Conservation (phyloP, 2,888 invertebrate genomes). For the Campoletis raptor region DNA sequence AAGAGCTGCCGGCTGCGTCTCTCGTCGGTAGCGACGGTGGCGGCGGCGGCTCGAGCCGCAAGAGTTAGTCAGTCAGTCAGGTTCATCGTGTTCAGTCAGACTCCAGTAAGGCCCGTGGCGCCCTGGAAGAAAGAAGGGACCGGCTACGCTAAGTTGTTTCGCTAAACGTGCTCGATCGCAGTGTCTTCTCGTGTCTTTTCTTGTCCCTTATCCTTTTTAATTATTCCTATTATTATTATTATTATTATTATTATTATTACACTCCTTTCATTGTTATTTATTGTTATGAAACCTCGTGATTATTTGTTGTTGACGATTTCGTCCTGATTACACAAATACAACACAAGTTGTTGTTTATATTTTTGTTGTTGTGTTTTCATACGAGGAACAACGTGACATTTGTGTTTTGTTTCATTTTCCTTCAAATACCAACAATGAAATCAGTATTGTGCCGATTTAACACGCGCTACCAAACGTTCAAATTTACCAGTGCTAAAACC, state of each 20-base stretch:
- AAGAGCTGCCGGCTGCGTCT: slow-evolving; percentile 47
- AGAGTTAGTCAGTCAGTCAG: slow-evolving; percentile 80
- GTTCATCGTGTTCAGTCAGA: slow-evolving; percentile 73
- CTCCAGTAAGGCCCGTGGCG: slow-evolving; percentile 83
- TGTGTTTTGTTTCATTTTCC: neutral
- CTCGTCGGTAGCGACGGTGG: slow-evolving; percentile 56
- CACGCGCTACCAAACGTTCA: slow-evolving; percentile 18
- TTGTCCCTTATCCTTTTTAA: neutral
- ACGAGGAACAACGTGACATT: neutral
- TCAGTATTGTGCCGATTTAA: slow-evolving; percentile 15
- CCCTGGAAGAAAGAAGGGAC: slow-evolving; percentile 77
- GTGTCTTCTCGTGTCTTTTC: slow-evolving; percentile 28
- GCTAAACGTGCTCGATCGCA: slow-evolving; percentile 47
- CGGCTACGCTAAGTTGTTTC: slow-evolving; percentile 45
- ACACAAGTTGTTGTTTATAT: neutral
- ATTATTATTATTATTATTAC: slow-evolving; percentile 8
- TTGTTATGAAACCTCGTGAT: neutral
- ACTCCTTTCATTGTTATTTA: neutral
- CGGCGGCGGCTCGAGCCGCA: slow-evolving; percentile 61
- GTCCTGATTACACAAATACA: neutral
- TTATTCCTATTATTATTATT: slow-evolving; percentile 5
- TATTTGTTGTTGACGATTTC: neutral
- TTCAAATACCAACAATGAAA: slow-evolving; percentile 36
- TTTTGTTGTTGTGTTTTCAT: neutral
- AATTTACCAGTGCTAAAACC: neutral